Evolutionary conservation across 37 sponge, comb jelly and placozoan genomes (phyloP).

Genomic region (Axinella damicornis): DNA sequence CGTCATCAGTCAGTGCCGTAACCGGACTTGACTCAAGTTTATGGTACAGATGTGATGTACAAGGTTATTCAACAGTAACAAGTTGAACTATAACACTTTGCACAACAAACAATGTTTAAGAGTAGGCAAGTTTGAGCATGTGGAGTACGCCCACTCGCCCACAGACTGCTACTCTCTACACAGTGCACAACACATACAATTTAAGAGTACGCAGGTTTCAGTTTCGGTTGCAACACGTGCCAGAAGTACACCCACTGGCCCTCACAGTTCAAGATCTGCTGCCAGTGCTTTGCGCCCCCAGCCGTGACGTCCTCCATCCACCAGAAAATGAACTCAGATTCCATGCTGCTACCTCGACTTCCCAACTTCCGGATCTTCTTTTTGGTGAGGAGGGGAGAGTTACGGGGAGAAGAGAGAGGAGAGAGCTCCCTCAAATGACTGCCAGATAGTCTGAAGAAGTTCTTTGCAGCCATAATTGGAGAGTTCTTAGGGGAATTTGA

Average conservation of each 20-base stretch:
- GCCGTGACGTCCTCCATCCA: slow-evolving; percentile 66
- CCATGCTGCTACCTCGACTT: slow-evolving; percentile 2
- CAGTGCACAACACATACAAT: too few relatives aligned
- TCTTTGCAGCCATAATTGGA: slow-evolving; percentile 2
- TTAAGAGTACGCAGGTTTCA: slow-evolving; percentile 48
- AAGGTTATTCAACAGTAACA: too few relatives aligned
- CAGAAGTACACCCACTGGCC: slow-evolving; percentile 79
- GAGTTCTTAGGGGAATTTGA: neutral
- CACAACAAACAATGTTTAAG: too few relatives aligned
- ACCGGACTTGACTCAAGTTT: too few relatives aligned
- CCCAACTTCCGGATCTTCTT: neutral
- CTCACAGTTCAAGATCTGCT: slow-evolving; percentile 48
- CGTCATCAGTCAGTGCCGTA: too few relatives aligned
- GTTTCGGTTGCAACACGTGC: slow-evolving; percentile 55
- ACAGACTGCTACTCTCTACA: too few relatives aligned
- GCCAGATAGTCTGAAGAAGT: slow-evolving; percentile 33
- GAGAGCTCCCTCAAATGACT: slow-evolving; percentile 13
- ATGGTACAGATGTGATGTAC: too few relatives aligned
- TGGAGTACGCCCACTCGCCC: too few relatives aligned
- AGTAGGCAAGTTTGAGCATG: too few relatives aligned
- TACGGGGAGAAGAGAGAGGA: slow-evolving; percentile 17
- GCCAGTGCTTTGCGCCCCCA: slow-evolving; percentile 60
- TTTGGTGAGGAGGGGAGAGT: slow-evolving; percentile 18
- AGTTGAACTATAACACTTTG: too few relatives aligned
- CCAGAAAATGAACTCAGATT: slow-evolving; percentile 25